phyloP scores from a whole-genome alignment of 2,888 invertebrate species.

The Chirona hameri region DNA sequence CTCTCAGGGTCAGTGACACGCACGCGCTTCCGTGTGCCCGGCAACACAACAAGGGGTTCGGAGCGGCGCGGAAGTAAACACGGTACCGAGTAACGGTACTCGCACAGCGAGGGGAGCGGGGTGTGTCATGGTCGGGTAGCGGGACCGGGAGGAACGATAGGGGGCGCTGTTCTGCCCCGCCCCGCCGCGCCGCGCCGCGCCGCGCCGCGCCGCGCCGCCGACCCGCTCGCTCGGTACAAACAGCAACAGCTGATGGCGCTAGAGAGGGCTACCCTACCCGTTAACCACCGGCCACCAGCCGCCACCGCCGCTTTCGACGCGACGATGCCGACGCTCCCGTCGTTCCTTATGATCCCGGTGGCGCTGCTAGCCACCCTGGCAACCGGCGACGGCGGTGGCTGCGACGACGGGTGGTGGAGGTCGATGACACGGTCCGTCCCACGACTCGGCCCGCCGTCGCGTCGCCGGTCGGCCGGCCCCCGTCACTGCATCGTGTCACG shows the following conservation, averaged over 20 bases:
- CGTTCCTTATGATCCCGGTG: background rate
- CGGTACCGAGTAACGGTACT: background rate
- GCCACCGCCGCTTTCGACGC: background rate
- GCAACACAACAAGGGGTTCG: background rate
- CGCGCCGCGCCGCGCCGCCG: too few species aligned
- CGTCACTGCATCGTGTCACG: background rate
- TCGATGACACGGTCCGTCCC: background rate
- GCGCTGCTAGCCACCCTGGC: background rate
- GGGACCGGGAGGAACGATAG: background rate
- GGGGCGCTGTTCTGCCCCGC: background rate
- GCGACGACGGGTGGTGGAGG: background rate
- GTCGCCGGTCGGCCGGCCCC: background rate
- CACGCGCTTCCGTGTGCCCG: conserved; percentile 5
- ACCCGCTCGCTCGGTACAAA: too few species aligned
- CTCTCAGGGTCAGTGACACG: conserved; percentile 22
- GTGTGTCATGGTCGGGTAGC: background rate
- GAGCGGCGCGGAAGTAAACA: background rate
- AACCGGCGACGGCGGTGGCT: background rate
- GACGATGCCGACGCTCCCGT: background rate
- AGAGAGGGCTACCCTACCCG: background rate
- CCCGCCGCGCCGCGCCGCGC: too few species aligned
- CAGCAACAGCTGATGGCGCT: background rate
- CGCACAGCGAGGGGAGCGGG: background rate
- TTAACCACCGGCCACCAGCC: background rate
- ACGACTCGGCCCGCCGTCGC: background rate